These are phyloP conservation scores for Anarhynchus alexandrinus DNA, from an alignment of 2,113 vertebrate species.

Conservation along the genomic window DNA sequence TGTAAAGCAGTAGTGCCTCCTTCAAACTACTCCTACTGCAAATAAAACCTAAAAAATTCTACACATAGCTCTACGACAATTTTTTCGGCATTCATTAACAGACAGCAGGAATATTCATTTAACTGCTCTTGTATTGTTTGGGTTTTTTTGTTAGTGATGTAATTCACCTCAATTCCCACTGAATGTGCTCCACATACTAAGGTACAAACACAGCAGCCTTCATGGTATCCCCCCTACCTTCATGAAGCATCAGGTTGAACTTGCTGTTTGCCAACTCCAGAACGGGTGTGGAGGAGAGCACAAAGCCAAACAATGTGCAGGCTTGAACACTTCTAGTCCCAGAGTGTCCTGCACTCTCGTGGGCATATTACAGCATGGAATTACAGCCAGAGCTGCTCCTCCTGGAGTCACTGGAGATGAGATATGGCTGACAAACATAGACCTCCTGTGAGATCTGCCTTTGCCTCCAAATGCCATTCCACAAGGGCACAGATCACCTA, in stretches of 20 bases:
- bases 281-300: background rate
- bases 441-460: background rate
- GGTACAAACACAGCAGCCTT: background rate
- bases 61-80: background rate
- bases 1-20: background rate
- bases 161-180: background rate
- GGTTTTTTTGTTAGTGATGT: background rate
- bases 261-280: background rate
- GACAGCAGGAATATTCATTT: background rate
- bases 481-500: background rate
- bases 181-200: background rate
- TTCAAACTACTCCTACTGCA: background rate
- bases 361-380: background rate
- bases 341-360: background rate
- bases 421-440: fast-evolving
- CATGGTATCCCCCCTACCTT: background rate
- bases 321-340: background rate
- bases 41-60: background rate
- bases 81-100: background rate
- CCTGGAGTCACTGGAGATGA: background rate
- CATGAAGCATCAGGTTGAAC: background rate
- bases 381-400: background rate
- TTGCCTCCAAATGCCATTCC: background rate
- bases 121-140: background rate
- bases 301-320: background rate